Conservation (phyloP, 2,797 vertebrate species). For the Serranus cabrilla region DNA sequence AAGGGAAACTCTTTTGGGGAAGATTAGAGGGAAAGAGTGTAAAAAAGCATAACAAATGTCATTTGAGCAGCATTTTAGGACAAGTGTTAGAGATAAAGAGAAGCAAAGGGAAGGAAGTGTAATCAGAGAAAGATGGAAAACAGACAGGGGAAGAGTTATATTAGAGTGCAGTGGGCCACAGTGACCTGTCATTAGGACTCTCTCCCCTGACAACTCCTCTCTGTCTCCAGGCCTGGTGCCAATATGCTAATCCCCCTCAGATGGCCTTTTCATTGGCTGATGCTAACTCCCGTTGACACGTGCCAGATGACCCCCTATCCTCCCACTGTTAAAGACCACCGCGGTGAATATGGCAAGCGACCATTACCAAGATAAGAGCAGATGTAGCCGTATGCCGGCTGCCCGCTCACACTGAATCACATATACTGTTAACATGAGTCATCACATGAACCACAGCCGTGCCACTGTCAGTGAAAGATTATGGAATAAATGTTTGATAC, state of each 20-base stretch:
- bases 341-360: conserved; percentile 47
- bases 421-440: conserved; percentile 18
- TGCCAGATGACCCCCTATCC: conserved; percentile 57
- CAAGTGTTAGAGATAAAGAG: not conserved
- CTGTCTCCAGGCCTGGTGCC: conserved; percentile 73
- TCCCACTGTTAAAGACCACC: conserved; percentile 45
- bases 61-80: too few species aligned
- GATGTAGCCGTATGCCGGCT: conserved; percentile 61
- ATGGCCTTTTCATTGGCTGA: conserved; percentile 80
- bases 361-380: conserved; percentile 65
- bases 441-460: not conserved
- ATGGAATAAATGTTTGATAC: too few species aligned
- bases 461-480: not conserved
- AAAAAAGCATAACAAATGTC: conserved; percentile 61
- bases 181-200: conserved; percentile 88
- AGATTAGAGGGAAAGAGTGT: not conserved
- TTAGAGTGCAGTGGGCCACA: conserved; percentile 84
- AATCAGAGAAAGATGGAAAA: not conserved
- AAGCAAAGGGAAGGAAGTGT: not conserved
- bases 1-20: conserved; percentile 33
- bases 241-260: conserved; percentile 76
- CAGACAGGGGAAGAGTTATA: conserved; percentile 87
- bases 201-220: conserved; percentile 85
- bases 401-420: conserved; percentile 64
- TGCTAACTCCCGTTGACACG: conserved; percentile 47